Base-by-base conservation (phyloP, 2,797 vertebrate species). In the Pempheris klunzingeri region DNA sequence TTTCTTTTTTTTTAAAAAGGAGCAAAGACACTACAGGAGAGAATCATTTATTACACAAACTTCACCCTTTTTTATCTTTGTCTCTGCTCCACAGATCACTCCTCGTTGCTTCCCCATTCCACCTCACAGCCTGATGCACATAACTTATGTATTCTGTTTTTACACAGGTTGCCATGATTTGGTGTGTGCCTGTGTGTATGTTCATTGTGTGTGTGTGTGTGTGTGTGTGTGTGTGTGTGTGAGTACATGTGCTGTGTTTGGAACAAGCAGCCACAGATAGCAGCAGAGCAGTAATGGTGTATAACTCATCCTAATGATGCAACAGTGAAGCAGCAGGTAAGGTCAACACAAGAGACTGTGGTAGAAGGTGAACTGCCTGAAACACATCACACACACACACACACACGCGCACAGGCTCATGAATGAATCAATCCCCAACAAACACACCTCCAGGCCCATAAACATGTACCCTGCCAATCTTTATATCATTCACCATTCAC, bases 301-400 rank as follows among this genome's bases (percentile, higher is more conserved):
- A 87, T 90, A 90, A 92, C 85, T 91, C 89, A 92, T 82, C 79
- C 80, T 92, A 92, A 94, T 91, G 92, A 89, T 87, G 81, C 77
- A 89, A 87, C 85, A 84, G 87, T 78, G 82, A 89, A 86, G 89
- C 88, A 86, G 89, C 84, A 85, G 83, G 81, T 88, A 79, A 90
- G 87, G 90, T 93, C 93, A 94, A 84, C 72, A 74, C 58, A 62
- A 66, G 44, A 78, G 62, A 73, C 58, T 53, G 83, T 68, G 68
- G 64, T 41, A 52, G 77, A 90, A 81, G 79, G 74, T 82, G 73
- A 88, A 83, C 69, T 83, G 61, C 63, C 63, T 53, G 44, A 17
- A 78, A 44, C 24, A 52, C 20, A 44, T n/a, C 44, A 41, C 20
- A 71, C 55, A 36, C 55, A 71, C 50, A 44, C 34, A 70, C 49